Evolutionary conservation across 1,140 invertebrate genomes (phyloP), one percentile per base, ranked within the genome.

Genomic region (Meloidogyne chitwoodi): DNA sequence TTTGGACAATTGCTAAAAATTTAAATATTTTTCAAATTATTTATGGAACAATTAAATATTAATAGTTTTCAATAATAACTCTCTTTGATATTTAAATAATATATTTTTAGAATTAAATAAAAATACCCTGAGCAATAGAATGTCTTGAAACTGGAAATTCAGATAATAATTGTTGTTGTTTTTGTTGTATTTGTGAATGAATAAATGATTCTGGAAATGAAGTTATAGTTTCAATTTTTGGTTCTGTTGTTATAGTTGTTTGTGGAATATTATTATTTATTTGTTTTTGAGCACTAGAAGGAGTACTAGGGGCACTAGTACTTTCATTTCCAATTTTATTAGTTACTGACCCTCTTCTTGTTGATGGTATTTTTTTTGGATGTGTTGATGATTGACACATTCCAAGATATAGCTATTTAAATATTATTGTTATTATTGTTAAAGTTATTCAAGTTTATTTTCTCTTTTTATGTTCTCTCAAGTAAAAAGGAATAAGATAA

Each of bases 321-420:
- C 65, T 34, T 31, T 34, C 65, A 41, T 31, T 67, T 5, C 65
- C 29, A 41, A 44, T 12, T 26, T 56, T 64, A 0, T 14, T 41
- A 31, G 71, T 29, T 10, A 16, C 48, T n/a, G 71, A 73, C 6
- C 71, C 10, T 63, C 71, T 73, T 31, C 71, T 73, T 31, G 34
- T 34, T 4, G 16, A 38, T 6, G 29, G 56, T 29, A 19, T 73
- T 34, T 56, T 41, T 38, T 64, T 56, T 31, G 61, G 71, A 27
- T 11, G 41, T 19, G 19, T 61, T 16, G 71, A 63, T 24, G 41
- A 63, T 64, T 73, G 56, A 34, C 71, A 73, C 68, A 76, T 72
- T 3, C 67, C 68, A 26, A 76, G 68, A 34, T 76, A 76, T 41
- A 76, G 41, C 75, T 73, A 34, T n/a, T n/a, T n/a, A 34, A 10